A percentile compares a stretch with the other conserved stretches of the same genome.
Conservation (phyloP, 1,140 invertebrate genomes). For the Mercenaria mercenaria region DNA sequence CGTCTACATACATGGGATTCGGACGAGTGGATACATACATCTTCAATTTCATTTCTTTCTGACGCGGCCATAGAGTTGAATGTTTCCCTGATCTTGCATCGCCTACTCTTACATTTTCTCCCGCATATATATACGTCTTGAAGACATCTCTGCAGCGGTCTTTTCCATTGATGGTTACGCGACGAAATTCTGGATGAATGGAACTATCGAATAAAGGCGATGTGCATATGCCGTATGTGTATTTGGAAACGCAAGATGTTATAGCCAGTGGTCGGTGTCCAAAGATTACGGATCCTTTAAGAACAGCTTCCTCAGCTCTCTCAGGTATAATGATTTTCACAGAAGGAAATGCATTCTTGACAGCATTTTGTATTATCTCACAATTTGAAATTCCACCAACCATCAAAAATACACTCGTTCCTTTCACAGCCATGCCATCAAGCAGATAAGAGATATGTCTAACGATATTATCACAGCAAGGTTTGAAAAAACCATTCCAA, state of each 20-base stretch:
- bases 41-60: constrained; percentile 31
- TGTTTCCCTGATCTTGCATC: background rate
- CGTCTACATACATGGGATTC: constrained; percentile 6
- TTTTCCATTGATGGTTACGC: background rate
- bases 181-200: constrained; percentile 30
- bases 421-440: background rate
- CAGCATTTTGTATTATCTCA: constrained; percentile 32
- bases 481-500: constrained; percentile 52
- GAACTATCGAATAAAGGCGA: constrained; percentile 26
- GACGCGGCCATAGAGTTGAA: background rate
- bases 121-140: constrained; percentile 57
- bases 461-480: constrained; percentile 40
- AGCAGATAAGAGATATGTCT: constrained; percentile 55
- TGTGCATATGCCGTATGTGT: constrained; percentile 66
- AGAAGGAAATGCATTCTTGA: constrained; percentile 42
- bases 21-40: background rate
- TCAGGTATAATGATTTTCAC: constrained; percentile 59
- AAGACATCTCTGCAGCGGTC: constrained; percentile 62
- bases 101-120: constrained; percentile 9
- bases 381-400: constrained; percentile 70
- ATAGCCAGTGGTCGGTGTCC: constrained; percentile 65
- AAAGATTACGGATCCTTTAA: constrained; percentile 73
- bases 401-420: constrained; percentile 59
- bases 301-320: constrained; percentile 56
- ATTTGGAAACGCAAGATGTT: constrained; percentile 49